A percentile compares a stretch with the other conserved stretches of the same genome.
Conservation (phyloP, 1,140 invertebrate genomes). For the Megalonaias nervosa region DNA sequence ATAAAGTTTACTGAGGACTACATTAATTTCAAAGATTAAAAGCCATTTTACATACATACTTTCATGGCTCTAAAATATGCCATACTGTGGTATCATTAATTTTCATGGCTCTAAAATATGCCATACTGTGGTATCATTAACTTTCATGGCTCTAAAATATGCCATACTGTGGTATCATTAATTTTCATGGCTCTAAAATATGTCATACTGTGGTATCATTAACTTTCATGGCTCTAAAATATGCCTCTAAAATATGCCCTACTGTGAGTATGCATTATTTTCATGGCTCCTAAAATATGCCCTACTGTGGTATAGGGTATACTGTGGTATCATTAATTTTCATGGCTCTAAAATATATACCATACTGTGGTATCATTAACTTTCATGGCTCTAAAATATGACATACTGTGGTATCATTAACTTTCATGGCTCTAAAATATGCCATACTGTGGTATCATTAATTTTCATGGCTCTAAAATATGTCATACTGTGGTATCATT, state of each 20-base stretch:
- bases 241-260: too few relatives aligned
- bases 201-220: neutral
- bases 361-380: too few relatives aligned
- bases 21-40: neutral
- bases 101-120: too few relatives aligned
- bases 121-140: neutral
- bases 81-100: too few relatives aligned
- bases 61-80: neutral
- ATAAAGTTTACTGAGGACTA: slow-evolving; percentile 1
- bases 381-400: too few relatives aligned
- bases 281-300: too few relatives aligned
- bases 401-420: slow-evolving; percentile 1
- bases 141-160: neutral
- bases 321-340: neutral
- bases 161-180: too few relatives aligned
- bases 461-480: too few relatives aligned
- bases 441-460: too few relatives aligned
- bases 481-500: neutral
- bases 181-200: too few relatives aligned
- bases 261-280: too few relatives aligned
- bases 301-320: neutral
- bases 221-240: neutral
- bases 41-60: neutral
- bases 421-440: neutral
- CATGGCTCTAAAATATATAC: neutral